Percentiles rank a stretch among this genome's conserved stretches.
Evolutionary conservation across 1,140 invertebrate genomes (phyloP).

Genomic region (Brachionus plicatilis): DNA sequence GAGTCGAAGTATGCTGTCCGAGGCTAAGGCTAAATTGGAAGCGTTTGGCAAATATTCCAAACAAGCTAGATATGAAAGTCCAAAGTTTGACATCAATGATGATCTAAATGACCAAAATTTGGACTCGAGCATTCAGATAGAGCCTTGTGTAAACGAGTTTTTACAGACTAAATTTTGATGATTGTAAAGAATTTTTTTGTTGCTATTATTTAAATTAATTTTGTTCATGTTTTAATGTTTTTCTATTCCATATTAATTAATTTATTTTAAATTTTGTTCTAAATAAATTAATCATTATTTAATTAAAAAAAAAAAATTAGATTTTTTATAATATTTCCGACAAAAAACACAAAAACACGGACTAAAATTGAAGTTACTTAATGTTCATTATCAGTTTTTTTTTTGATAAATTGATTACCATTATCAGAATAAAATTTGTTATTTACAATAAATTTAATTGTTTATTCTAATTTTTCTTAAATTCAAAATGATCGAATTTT

Average conservation of each 20-base stretch:
- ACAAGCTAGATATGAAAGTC: neutral
- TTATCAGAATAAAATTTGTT: no score
- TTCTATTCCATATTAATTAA: neutral
- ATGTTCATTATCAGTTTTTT: no score
- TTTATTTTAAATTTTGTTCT: neutral
- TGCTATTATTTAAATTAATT: neutral
- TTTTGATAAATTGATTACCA: no score
- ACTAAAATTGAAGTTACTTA: no score
- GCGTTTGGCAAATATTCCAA: conserved; percentile 31
- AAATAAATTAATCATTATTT: neutral
- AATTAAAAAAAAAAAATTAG: neutral
- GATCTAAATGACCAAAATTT: neutral
- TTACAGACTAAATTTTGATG: conserved; percentile 21
- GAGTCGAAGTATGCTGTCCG: conserved; percentile 31
- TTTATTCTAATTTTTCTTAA: no score
- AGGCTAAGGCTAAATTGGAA: conserved; percentile 34
- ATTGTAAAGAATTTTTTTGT: neutral
- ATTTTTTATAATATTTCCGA: neutral
- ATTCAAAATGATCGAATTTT: no score
- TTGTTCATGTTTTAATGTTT: neutral
- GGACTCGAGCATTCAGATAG: neutral
- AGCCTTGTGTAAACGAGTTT: neutral
- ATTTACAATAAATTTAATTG: no score
- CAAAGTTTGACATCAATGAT: neutral
- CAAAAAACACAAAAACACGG: no score